Percentiles rank a stretch among this genome's conserved stretches.
phyloP scores from a whole-genome alignment of 2,888 invertebrate genomes.

The Prosopocoilus inquinatus region DNA sequence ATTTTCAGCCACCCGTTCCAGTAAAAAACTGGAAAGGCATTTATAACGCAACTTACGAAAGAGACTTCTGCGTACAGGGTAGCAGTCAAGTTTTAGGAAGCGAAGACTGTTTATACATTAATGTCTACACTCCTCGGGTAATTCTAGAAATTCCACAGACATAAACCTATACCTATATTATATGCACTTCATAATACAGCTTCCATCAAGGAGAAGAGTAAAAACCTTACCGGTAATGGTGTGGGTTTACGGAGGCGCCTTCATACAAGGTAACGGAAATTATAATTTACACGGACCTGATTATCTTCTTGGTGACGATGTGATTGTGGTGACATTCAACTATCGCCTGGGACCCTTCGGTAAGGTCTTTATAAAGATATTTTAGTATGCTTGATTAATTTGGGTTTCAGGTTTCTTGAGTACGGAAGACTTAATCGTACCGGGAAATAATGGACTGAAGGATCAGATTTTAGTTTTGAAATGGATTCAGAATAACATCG shows the following conservation, averaged over 20 bases:
- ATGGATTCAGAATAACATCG: slow-evolving; percentile 11
- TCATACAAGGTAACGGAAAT: slow-evolving; percentile 31
- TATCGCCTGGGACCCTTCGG: slow-evolving; percentile 41
- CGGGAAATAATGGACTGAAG: slow-evolving; percentile 11
- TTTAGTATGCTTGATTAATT: slow-evolving; percentile 2
- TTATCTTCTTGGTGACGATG: slow-evolving; percentile 36
- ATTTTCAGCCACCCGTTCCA: slow-evolving; percentile 6
- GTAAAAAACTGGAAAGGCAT: slow-evolving; percentile 21
- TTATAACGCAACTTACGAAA: slow-evolving; percentile 26
- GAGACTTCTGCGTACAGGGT: slow-evolving; percentile 21
- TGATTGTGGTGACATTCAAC: slow-evolving; percentile 38
- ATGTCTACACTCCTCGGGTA: slow-evolving; percentile 32
- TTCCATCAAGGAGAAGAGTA: slow-evolving; percentile 1
- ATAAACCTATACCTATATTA: too few relatives aligned
- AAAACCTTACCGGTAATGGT: slow-evolving; percentile 38
- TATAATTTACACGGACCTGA: slow-evolving; percentile 34
- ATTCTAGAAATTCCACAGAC: background rate
- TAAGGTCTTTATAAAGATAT: slow-evolving; percentile 2
- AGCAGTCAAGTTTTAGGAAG: slow-evolving; percentile 22
- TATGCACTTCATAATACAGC: too few relatives aligned
- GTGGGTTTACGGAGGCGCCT: slow-evolving; percentile 39
- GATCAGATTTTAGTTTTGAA: slow-evolving; percentile 11
- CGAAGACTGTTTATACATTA: slow-evolving; percentile 38
- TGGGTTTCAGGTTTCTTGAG: slow-evolving; percentile 7
- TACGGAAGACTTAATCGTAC: slow-evolving; percentile 6